A percentile compares a stretch with the other conserved stretches of the same genome.
Conservation (phyloP, 2,797 vertebrate genomes). For the Lepus oiostolus region DNA sequence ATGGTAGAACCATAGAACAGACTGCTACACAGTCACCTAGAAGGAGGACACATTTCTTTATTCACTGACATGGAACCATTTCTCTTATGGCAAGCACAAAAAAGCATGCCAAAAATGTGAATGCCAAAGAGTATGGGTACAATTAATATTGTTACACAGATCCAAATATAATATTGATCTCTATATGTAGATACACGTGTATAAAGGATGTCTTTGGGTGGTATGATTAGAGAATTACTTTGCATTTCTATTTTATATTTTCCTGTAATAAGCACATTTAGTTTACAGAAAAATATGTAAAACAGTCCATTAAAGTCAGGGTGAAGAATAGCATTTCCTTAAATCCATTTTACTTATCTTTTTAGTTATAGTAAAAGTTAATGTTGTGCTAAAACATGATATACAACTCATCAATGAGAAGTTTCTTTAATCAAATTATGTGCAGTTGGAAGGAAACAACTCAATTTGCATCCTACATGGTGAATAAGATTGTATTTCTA, state of each 20-base stretch:
- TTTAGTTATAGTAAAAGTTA: slow-evolving; percentile 48
- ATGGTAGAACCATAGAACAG: background rate
- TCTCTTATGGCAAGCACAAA: slow-evolving; percentile 19
- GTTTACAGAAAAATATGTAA: slow-evolving; percentile 53
- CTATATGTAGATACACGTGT: background rate
- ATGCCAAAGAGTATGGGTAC: background rate
- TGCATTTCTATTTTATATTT: slow-evolving; percentile 13
- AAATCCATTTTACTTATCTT: background rate
- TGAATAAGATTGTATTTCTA: slow-evolving; percentile 44
- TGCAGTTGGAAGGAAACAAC: background rate
- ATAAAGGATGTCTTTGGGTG: background rate
- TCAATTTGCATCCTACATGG: background rate
- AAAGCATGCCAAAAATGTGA: background rate
- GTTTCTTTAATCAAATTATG: background rate
- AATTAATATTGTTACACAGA: slow-evolving; percentile 24
- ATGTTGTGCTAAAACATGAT: slow-evolving; percentile 6
- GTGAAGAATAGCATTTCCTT: slow-evolving; percentile 19
- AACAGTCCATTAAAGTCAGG: background rate
- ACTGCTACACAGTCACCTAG: slow-evolving; percentile 25
- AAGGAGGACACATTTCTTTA: background rate
- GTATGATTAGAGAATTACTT: background rate
- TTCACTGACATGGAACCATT: slow-evolving; percentile 1
- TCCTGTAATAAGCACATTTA: background rate
- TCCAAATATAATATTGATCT: background rate
- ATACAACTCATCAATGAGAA: background rate